These are phyloP conservation scores for Idaea straminata DNA, from an alignment of 2,888 invertebrate species.

Conservation along the genomic window DNA sequence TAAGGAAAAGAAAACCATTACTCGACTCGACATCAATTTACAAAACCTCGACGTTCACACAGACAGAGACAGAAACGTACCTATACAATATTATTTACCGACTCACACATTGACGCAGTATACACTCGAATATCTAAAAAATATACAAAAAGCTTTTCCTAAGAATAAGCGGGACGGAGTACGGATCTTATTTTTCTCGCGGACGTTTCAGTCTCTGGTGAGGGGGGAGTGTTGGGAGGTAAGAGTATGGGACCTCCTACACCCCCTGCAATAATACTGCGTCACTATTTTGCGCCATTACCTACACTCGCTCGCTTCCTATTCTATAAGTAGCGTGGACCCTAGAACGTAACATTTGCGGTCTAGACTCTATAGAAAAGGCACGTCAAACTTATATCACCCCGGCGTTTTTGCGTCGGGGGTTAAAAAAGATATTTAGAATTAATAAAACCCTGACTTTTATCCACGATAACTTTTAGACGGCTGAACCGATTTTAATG, in stretches of 20 bases:
- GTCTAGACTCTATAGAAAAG: too few species aligned
- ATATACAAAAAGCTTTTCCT: constrained; percentile 74
- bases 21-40: constrained; percentile 41
- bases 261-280: constrained; percentile 81
- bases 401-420: too few species aligned
- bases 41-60: constrained; percentile 47
- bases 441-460: too few species aligned
- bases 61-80: constrained; percentile 42
- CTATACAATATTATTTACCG: constrained; percentile 52
- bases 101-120: constrained; percentile 56
- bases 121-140: constrained; percentile 64
- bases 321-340: constrained; percentile 75
- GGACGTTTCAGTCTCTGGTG: constrained; percentile 78
- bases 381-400: too few species aligned
- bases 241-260: constrained; percentile 54
- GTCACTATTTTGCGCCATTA: constrained; percentile 82
- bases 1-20: constrained; percentile 29
- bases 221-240: constrained; percentile 41
- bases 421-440: too few species aligned
- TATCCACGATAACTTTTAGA: too few species aligned
- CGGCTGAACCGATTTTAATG: too few species aligned
- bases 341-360: constrained; percentile 53
- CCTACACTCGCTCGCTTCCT: constrained; percentile 80
- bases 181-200: constrained; percentile 80
- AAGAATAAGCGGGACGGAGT: constrained; percentile 79